Evolutionary conservation across 1,140 invertebrate genomes (phyloP), one percentile per base, ranked within the genome.

Genomic region (Brachionus manjavacas): DNA sequence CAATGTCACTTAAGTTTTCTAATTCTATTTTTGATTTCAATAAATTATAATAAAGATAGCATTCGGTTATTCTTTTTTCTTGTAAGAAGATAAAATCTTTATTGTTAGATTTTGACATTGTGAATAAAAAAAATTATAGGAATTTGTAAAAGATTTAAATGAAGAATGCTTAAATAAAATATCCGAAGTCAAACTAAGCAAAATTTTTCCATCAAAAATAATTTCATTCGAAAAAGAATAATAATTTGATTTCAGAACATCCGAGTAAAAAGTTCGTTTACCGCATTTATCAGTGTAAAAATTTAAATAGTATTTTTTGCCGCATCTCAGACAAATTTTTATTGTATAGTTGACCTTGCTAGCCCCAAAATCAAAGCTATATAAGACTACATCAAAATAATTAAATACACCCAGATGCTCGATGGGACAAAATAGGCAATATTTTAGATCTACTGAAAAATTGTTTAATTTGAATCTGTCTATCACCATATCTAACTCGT

Each of bases 251-350:
- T 64, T 64, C 23, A 64, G 23, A 16, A 64, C 11, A 64, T 64
- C 55, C 1, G 55, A 20, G 23, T 64, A 64, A 8, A 64, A 64
- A 20, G 55, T 64, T 8, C 55, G 55, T 20, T 64, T 64, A 20
- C 55, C 55, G 55, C 23, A 16, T 64, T 64, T 16, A 64, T 64
- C 55, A 25, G 1, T 64, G 55, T 64, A 64, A 64, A 64, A 64
- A 64, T 64, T 64, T 64, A 64, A 64, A 64, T 64, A 64, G 23
- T 20, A 64, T 64, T 64, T 64, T 64, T 64, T 64, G n/a, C 23
- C 1, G 55, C 55, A 64, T 20, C 55, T 16, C n/a, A 16, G 55
- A 64, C 55, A 64, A 16, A 20, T 64, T 64, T 64, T 64, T 20
- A 64, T 25, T 25, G 2, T 64, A 64, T 64, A 64, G 23, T 16